These are phyloP conservation scores for Danio aesculapii DNA, from an alignment of 2,797 vertebrate species.

Conservation along the genomic window DNA sequence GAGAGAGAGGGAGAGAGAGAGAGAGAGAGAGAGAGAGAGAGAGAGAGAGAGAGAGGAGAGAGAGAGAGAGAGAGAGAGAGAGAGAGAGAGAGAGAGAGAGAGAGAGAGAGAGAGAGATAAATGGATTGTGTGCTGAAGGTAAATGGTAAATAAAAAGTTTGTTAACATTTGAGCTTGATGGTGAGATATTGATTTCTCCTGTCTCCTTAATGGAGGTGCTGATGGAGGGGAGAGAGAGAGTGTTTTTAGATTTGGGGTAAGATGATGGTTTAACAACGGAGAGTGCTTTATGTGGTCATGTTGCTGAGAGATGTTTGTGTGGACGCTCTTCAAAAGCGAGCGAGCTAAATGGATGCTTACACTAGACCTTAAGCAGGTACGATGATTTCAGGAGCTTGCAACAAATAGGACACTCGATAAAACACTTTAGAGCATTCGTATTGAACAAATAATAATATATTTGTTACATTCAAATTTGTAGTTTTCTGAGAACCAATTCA, in stretches of 20 bases:
- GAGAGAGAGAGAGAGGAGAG: too few species aligned
- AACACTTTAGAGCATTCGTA: not conserved
- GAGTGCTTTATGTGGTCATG: constrained; percentile 35
- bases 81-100: too few species aligned
- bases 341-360: not conserved
- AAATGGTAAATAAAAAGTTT: constrained; percentile 64
- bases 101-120: constrained; percentile 54
- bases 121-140: constrained; percentile 55
- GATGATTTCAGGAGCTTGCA: not conserved
- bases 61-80: too few species aligned
- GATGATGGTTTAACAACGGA: constrained; percentile 58
- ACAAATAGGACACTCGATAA: not conserved
- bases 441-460: not conserved
- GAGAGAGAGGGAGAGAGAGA: too few species aligned
- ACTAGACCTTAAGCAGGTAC: not conserved
- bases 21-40: too few species aligned
- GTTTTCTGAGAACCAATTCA: not conserved
- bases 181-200: constrained; percentile 62
- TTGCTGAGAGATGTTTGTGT: constrained; percentile 3
- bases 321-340: constrained; percentile 8
- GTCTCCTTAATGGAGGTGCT: constrained; percentile 60
- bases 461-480: not conserved
- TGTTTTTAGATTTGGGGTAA: constrained; percentile 58
- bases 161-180: constrained; percentile 62
- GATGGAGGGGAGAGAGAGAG: constrained; percentile 43